phyloP scores from a whole-genome alignment of 2,888 invertebrate genomes.

The Clostera curtula region DNA sequence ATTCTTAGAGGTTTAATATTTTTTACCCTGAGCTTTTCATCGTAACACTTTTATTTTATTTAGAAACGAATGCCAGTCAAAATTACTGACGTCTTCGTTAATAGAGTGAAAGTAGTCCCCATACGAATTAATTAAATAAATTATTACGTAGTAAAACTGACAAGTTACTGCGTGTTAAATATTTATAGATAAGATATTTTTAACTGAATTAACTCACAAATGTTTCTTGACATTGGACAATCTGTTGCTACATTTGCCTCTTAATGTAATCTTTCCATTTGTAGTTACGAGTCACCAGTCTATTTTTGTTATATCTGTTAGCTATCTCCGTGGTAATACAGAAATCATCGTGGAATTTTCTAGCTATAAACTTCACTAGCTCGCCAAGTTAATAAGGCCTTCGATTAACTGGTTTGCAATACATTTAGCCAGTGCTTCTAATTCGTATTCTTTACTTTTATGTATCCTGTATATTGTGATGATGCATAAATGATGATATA shows the following conservation, averaged over 20 bases:
- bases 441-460: too few relatives aligned
- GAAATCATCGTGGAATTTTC: slow-evolving; percentile 7
- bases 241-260: slow-evolving; percentile 25
- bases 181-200: slow-evolving; percentile 27
- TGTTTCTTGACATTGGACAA: slow-evolving; percentile 22
- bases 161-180: slow-evolving; percentile 28
- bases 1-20: too few relatives aligned
- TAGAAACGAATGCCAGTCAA: too few relatives aligned
- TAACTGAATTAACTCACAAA: slow-evolving; percentile 34
- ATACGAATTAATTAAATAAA: too few relatives aligned
- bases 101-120: too few relatives aligned
- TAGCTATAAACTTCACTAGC: slow-evolving; percentile 3
- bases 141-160: too few relatives aligned
- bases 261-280: slow-evolving; percentile 26
- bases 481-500: too few relatives aligned
- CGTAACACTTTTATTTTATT: too few relatives aligned
- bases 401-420: not conserved
- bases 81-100: too few relatives aligned
- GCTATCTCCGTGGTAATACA: slow-evolving; percentile 5
- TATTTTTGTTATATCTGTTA: slow-evolving; percentile 14
- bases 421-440: too few relatives aligned
- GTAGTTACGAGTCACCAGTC: slow-evolving; percentile 11
- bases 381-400: not conserved
- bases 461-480: too few relatives aligned
- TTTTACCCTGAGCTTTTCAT: too few relatives aligned